phyloP scores from a whole-genome alignment of 2,797 vertebrate species.

The Sparidentex hasta region DNA sequence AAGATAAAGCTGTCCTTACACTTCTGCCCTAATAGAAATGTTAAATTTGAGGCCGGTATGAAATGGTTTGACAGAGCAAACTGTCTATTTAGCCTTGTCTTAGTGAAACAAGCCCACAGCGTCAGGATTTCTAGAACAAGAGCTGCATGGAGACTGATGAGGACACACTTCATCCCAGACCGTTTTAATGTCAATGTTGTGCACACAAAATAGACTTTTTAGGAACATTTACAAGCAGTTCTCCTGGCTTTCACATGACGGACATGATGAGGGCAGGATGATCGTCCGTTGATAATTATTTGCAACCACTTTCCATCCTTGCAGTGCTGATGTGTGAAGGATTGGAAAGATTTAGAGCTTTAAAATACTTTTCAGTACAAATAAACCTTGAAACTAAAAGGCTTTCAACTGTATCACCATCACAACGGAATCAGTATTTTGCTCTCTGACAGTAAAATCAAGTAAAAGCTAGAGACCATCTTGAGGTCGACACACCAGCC shows the following conservation, averaged over 20 bases:
- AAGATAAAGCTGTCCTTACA: constrained; percentile 22
- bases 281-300: neutral
- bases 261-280: neutral
- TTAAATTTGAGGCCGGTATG: neutral
- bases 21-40: constrained; percentile 23
- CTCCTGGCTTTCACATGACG: neutral
- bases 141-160: constrained; percentile 10
- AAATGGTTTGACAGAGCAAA: constrained; percentile 15
- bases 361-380: too few species aligned
- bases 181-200: neutral
- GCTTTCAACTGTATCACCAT: neutral
- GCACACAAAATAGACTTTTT: neutral
- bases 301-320: neutral
- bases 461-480: too few species aligned
- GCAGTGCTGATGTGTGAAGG: neutral
- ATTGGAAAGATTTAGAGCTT: neutral
- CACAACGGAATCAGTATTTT: neutral
- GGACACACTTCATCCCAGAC: neutral
- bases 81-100: constrained; percentile 14
- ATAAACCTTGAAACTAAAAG: too few species aligned
- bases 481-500: too few species aligned
- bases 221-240: neutral
- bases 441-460: too few species aligned
- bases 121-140: constrained; percentile 7
- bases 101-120: constrained; percentile 7